A percentile compares a stretch with the other conserved stretches of the same genome.
phyloP scores from a whole-genome alignment of 2,113 vertebrate species.

The Phyllostomus hastatus region DNA sequence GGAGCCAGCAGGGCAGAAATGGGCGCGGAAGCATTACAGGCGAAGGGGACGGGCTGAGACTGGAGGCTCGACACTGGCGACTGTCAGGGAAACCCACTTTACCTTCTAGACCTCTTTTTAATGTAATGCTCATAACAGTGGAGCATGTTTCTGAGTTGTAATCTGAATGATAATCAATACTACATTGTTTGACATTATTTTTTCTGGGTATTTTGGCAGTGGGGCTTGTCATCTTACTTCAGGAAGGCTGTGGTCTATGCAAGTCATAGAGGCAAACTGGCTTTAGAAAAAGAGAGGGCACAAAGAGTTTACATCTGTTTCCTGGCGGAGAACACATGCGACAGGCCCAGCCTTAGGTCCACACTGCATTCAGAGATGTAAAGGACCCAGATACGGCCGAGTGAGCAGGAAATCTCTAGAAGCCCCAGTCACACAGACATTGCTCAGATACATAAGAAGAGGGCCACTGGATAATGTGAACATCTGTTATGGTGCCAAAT shows the following conservation, averaged over 20 bases:
- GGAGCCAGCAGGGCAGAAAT: neutral
- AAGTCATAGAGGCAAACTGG: neutral
- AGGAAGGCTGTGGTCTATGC: neutral
- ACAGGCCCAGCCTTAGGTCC: neutral
- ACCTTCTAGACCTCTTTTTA: neutral
- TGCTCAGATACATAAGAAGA: neutral
- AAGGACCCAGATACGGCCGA: neutral
- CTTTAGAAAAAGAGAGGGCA: neutral
- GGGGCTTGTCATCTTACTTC: neutral
- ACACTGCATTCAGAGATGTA: neutral
- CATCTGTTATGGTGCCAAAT: slow-evolving; percentile 16
- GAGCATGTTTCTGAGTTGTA: neutral
- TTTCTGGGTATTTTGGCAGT: neutral
- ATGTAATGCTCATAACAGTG: neutral
- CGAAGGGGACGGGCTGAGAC: neutral
- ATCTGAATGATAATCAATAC: neutral
- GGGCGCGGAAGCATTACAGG: neutral
- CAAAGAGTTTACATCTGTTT: neutral
- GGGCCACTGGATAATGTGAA: neutral
- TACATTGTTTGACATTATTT: neutral
- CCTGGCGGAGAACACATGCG: neutral
- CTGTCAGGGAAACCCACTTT: neutral
- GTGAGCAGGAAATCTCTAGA: neutral
- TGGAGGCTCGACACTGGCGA: neutral
- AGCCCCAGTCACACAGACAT: neutral